phyloP scores from a whole-genome alignment of 2,113 vertebrate genomes.

The Brienomyrus longianalis region DNA sequence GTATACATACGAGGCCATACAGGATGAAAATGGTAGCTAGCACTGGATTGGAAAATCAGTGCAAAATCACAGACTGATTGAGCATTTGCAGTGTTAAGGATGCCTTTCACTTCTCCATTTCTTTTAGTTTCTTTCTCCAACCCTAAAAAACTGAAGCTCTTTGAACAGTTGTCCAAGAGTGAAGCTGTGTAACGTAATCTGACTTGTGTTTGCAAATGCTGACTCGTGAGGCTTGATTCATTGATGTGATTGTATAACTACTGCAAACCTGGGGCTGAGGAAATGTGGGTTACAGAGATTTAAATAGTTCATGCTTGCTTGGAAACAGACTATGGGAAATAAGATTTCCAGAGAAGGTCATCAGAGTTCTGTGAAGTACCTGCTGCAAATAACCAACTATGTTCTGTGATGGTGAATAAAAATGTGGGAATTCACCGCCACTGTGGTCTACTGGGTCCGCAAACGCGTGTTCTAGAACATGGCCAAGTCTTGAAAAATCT shows the following conservation, averaged over 20 bases:
- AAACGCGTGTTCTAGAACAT: neutral
- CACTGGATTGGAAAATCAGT: neutral
- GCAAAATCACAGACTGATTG: neutral
- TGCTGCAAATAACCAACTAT: neutral
- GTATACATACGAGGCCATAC: neutral
- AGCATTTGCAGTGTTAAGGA: neutral
- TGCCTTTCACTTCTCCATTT: neutral
- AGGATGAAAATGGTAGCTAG: neutral
- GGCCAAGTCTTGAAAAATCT: neutral
- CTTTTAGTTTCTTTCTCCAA: neutral
- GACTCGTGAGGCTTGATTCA: neutral
- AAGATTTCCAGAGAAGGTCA: neutral
- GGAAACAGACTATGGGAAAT: neutral
- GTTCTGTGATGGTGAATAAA: neutral
- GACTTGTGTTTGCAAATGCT: neutral
- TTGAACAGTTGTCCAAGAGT: neutral
- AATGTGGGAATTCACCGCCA: neutral
- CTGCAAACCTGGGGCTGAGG: neutral
- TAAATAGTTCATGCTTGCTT: neutral
- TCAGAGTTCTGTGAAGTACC: neutral
- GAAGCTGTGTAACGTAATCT: neutral
- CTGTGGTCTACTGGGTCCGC: neutral
- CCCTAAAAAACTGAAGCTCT: neutral
- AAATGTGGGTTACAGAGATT: neutral
- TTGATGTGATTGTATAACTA: neutral